phyloP scores from a whole-genome alignment of 2,888 invertebrate species.

The Chrysotoxum bicinctum region DNA sequence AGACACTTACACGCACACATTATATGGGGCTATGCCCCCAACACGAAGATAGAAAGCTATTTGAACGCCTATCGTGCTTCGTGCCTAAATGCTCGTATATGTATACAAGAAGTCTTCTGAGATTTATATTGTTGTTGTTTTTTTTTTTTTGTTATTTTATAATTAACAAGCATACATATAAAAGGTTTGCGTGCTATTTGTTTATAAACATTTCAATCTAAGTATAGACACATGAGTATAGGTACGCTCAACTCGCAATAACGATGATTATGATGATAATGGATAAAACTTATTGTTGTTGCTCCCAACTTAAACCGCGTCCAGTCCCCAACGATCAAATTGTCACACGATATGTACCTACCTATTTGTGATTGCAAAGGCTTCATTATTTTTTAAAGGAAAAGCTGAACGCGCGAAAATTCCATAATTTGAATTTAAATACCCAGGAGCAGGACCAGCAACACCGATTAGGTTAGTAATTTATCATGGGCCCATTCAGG shows the following conservation, averaged over 20 bases:
- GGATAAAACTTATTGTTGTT: conserved; percentile 23
- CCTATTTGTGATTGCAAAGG: conserved; percentile 37
- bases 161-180: neutral
- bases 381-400: neutral
- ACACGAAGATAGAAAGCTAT: conserved; percentile 26
- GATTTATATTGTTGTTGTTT: conserved; percentile 35
- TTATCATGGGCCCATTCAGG: conserved; percentile 59
- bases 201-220: conserved; percentile 78
- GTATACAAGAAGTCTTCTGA: conserved; percentile 25
- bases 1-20: conserved; percentile 44
- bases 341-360: conserved; percentile 56
- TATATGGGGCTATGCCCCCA: neutral
- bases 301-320: neutral
- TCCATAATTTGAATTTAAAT: conserved; percentile 65
- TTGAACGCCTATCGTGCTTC: conserved; percentile 35
- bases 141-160: conserved; percentile 32
- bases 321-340: conserved; percentile 56
- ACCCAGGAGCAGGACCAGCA: conserved; percentile 13
- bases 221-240: conserved; percentile 66
- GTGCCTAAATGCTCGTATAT: conserved; percentile 58
- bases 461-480: conserved; percentile 25
- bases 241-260: conserved; percentile 13
- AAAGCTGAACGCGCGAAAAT: conserved; percentile 24
- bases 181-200: conserved; percentile 79
- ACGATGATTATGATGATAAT: conserved; percentile 11